Evolutionary conservation across 2,797 vertebrate species (phyloP).

Genomic region (Triplophysa yarkandensis): DNA sequence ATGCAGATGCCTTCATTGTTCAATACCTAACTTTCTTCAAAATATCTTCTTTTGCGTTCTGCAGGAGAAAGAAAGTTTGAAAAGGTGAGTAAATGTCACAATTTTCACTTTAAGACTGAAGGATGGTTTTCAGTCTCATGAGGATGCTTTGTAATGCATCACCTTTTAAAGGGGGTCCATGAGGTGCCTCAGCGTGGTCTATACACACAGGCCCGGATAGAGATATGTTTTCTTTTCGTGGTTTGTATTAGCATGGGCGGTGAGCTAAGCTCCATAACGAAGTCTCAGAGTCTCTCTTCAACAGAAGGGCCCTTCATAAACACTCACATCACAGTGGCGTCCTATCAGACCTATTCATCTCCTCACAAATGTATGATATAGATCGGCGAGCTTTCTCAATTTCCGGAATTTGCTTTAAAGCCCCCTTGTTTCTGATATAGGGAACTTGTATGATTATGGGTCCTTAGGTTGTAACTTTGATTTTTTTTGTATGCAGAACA

Average conservation of each 20-base stretch:
- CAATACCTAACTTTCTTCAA: too few relatives aligned
- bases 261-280: slow-evolving; percentile 53
- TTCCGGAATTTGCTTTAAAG: slow-evolving; percentile 35
- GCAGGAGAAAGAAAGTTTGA: too few relatives aligned
- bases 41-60: too few relatives aligned
- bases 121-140: slow-evolving; percentile 27
- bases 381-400: slow-evolving; percentile 38
- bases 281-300: slow-evolving; percentile 42
- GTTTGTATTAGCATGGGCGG: slow-evolving; percentile 51
- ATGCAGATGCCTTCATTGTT: too few relatives aligned
- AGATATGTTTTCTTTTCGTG: slow-evolving; percentile 54
- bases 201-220: slow-evolving; percentile 27
- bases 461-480: too few relatives aligned
- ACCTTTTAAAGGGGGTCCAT: slow-evolving; percentile 52
- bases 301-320: slow-evolving; percentile 43
- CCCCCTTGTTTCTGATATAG: slow-evolving; percentile 33
- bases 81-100: too few relatives aligned
- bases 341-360: slow-evolving; percentile 54
- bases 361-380: slow-evolving; percentile 43
- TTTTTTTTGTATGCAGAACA: too few relatives aligned
- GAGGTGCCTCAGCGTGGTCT: slow-evolving; percentile 40
- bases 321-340: slow-evolving; percentile 40
- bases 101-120: slow-evolving; percentile 9
- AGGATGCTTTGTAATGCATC: slow-evolving; percentile 46
- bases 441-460: slow-evolving; percentile 15